These are phyloP conservation scores for Montipora efflorescens DNA, from an alignment of 64 coral and sea anemone species.

Conservation along the genomic window DNA sequence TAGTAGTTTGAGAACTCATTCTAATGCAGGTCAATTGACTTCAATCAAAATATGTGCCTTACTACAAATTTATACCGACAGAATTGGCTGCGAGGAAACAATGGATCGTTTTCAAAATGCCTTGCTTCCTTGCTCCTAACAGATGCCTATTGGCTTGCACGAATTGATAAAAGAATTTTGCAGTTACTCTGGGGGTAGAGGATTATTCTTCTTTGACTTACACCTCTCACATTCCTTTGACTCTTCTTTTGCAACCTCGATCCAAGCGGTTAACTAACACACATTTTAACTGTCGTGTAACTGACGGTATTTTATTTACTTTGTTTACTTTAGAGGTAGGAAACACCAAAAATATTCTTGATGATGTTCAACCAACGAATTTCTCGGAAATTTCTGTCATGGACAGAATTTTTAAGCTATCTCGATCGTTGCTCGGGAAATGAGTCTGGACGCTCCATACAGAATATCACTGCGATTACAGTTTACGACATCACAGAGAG, in stretches of 20 bases:
- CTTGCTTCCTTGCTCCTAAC: neutral
- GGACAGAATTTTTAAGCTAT: slow-evolving; percentile 33
- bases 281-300: neutral
- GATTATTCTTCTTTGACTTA: neutral
- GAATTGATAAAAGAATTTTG: neutral
- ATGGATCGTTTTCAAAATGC: neutral
- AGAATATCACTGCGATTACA: neutral
- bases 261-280: neutral
- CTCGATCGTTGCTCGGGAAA: slow-evolving; percentile 40
- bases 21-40: neutral
- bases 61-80: neutral
- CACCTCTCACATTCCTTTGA: neutral
- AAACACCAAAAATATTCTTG: slow-evolving; percentile 14
- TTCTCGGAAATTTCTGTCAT: slow-evolving; percentile 41
- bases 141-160: neutral
- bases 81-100: neutral
- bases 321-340: slow-evolving; percentile 21
- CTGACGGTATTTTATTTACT: slow-evolving; percentile 24
- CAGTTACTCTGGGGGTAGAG: slow-evolving; percentile 32
- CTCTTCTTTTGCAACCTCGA: neutral
- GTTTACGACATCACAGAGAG: neutral
- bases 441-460: neutral
- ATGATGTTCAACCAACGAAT: slow-evolving; percentile 21
- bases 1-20: slow-evolving; percentile 15
- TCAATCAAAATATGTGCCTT: neutral